phyloP scores from a whole-genome alignment of 1,140 invertebrate genomes.

The Dinoponera quadriceps region DNA sequence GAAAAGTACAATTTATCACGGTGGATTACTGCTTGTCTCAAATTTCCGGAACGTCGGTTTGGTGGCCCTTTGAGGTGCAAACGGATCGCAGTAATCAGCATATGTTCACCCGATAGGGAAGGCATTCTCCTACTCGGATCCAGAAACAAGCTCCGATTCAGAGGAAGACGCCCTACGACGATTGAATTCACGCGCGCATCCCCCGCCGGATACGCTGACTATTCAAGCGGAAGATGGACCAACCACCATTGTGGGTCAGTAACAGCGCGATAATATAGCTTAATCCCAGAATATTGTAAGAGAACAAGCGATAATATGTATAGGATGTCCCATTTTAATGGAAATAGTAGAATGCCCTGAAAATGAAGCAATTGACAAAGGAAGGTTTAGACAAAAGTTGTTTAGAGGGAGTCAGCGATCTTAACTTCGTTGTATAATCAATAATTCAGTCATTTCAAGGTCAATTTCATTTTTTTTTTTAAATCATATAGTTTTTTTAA shows the following conservation, averaged over 20 bases:
- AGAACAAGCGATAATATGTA: conserved; percentile 3
- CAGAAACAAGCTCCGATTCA: conserved; percentile 90
- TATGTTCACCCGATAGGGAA: conserved; percentile 75
- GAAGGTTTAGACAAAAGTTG: too few relatives aligned
- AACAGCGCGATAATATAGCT: not conserved
- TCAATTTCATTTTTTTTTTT: too few relatives aligned
- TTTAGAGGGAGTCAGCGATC: too few relatives aligned
- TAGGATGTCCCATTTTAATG: not conserved
- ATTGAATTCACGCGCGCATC: conserved; percentile 85
- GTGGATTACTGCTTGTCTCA: not conserved
- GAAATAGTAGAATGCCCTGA: too few relatives aligned
- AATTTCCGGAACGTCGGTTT: not conserved
- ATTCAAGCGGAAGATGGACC: conserved; percentile 84
- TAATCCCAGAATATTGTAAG: not conserved
- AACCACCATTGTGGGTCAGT: conserved; percentile 73
- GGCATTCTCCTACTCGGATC: conserved; percentile 82
- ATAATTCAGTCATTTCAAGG: too few relatives aligned
- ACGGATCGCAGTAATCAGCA: conserved; percentile 17
- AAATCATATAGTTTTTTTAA: too few relatives aligned
- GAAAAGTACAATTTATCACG: not conserved
- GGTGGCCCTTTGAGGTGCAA: not conserved
- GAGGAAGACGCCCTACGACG: conserved; percentile 91
- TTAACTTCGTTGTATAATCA: too few relatives aligned
- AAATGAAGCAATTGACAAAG: too few relatives aligned
- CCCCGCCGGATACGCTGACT: conserved; percentile 81